A percentile compares a stretch with the other conserved stretches of the same genome.
Evolutionary conservation across 2,888 invertebrate species (phyloP).

Genomic region (Steinernema scapterisci): DNA sequence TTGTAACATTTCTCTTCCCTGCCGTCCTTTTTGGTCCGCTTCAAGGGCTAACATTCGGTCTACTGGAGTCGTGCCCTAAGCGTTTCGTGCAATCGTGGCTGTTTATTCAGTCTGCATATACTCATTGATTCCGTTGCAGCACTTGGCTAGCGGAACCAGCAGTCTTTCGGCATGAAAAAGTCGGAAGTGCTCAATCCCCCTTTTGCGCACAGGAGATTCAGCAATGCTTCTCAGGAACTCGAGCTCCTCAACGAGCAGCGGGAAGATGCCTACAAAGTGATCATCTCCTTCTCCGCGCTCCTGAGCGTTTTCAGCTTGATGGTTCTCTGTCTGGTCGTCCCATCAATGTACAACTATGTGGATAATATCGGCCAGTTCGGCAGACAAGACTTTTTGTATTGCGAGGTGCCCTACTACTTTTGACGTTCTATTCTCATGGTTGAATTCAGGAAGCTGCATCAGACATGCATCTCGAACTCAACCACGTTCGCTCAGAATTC

Average conservation of each 20-base stretch:
- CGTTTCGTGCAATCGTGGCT: too few species aligned
- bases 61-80: too few species aligned
- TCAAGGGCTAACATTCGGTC: not conserved
- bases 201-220: conserved; percentile 22
- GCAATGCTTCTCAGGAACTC: conserved; percentile 14
- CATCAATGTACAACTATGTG: conserved; percentile 65
- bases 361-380: conserved; percentile 61
- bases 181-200: conserved; percentile 27
- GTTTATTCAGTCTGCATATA: not conserved
- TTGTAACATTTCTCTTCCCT: conserved; percentile 23
- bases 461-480: conserved; percentile 4
- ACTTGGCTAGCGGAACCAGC: conserved; percentile 16
- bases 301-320: conserved; percentile 59
- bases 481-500: not conserved
- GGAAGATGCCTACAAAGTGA: conserved; percentile 46
- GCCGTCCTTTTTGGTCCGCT: not conserved
- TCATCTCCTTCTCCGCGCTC: conserved; percentile 56
- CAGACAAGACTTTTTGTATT: conserved; percentile 60
- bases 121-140: not conserved
- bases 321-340: conserved; percentile 60
- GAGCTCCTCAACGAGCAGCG: conserved; percentile 40
- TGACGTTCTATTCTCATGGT: too few species aligned
- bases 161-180: conserved; percentile 29
- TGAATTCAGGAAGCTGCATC: conserved; percentile 8
- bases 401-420: conserved; percentile 58